Evolutionary conservation across 1,140 invertebrate genomes (phyloP), one percentile per base, ranked within the genome.

Genomic region (Drosophila malerkotliana): DNA sequence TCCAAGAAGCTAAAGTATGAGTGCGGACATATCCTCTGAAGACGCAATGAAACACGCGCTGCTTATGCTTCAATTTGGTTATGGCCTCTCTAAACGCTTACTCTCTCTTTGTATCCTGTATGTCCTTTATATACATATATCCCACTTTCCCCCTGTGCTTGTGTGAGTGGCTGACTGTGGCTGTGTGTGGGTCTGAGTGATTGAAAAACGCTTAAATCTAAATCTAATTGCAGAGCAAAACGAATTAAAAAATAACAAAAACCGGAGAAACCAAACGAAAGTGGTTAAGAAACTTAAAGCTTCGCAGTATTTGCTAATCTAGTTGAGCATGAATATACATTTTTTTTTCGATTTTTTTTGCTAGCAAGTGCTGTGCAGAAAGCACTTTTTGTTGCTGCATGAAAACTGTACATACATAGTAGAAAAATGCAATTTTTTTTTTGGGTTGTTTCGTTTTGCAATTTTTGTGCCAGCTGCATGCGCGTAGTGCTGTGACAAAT

Each of bases 271-370:
- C 63, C 26, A 48, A 67, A 45, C 60, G 47, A 53, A 78, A 77
- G 72, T 47, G 53, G 49, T 56, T 74, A 75, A 72, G 67, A 83
- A 68, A 87, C 82, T 87, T 90, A 90, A 90, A 90, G 87, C 87
- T 90, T 90, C 87, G 87, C 87, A 90, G 87, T 90, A 90, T 90
- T 87, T 87, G 82, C 82, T 87, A 87, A 87, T 88, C 78, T 84
- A 84, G 80, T 78, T 87, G 77, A 71, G 82, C 64, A 85, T 85
- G 81, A 66, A 62, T 72, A 51, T 64, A 34, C 55, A 15, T 41
- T n/a, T 45, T 45, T 24, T 24, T 47, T 24, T 47, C 4, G 6
- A 47, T 21, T 45, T 37, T 54, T 68, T 75, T 39, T 12, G 32
- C 62, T 64, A 66, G 59, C 54, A 52, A 82, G 75, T 72, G 72